Percentiles rank a stretch among this genome's conserved stretches.
phyloP scores from a whole-genome alignment of 1,140 invertebrate species.

The Drosophila rhopaloa region DNA sequence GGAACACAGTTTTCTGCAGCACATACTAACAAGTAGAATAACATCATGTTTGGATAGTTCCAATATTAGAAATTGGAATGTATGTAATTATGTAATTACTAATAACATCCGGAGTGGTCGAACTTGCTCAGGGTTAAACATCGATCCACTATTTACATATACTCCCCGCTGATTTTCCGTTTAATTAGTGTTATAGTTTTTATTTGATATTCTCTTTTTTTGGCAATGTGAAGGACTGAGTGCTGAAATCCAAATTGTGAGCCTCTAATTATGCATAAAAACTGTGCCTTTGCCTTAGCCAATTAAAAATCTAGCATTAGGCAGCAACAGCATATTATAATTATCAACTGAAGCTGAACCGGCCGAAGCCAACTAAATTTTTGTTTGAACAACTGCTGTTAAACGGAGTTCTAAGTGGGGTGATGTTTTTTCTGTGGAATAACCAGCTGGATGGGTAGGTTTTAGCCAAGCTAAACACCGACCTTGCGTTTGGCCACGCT shows the following conservation, averaged over 20 bases:
- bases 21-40: no score
- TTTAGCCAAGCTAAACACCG: slow-evolving; percentile 24
- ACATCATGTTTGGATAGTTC: neutral
- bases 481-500: slow-evolving; percentile 67
- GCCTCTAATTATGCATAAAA: slow-evolving; percentile 70
- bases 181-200: slow-evolving; percentile 7
- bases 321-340: slow-evolving; percentile 17
- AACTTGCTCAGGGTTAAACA: slow-evolving; percentile 18
- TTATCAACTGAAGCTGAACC: slow-evolving; percentile 46
- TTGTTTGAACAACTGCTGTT: slow-evolving; percentile 57
- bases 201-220: neutral
- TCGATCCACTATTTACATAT: slow-evolving; percentile 2
- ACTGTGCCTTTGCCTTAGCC: slow-evolving; percentile 58
- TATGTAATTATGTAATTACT: neutral
- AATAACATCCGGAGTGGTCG: neutral
- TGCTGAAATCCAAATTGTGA: slow-evolving; percentile 34
- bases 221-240: slow-evolving; percentile 58
- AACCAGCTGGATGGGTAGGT: slow-evolving; percentile 23
- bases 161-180: slow-evolving; percentile 4
- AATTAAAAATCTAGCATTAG: slow-evolving; percentile 45
- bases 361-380: slow-evolving; percentile 5
- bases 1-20: no score
- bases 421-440: slow-evolving; percentile 16
- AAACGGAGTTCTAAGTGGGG: slow-evolving; percentile 48
- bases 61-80: neutral